Conservation (phyloP, 2,888 invertebrate species). For the Caenorhabditis doughertyi region DNA sequence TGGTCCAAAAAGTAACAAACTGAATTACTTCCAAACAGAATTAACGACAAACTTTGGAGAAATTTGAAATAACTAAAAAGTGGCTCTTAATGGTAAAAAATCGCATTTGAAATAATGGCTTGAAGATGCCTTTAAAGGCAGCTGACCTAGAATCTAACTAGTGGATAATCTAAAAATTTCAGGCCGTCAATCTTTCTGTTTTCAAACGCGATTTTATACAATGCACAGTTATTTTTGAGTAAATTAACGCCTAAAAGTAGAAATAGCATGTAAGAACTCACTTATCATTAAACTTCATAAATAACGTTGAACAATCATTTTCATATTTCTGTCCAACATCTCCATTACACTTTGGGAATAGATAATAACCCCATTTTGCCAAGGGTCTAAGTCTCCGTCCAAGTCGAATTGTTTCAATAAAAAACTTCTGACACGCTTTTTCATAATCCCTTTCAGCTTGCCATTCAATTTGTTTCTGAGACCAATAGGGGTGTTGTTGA, state of each 20-base stretch:
- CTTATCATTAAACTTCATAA: constrained; percentile 58
- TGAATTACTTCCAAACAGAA: too few species aligned
- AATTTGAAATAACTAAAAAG: too few species aligned
- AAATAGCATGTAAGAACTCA: background rate
- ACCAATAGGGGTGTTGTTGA: constrained; percentile 53
- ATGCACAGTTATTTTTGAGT: too few species aligned
- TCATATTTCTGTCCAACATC: constrained; percentile 60
- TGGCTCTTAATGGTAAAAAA: too few species aligned
- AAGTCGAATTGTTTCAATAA: constrained; percentile 63
- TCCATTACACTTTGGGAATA: constrained; percentile 71
- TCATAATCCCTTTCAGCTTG: constrained; percentile 55
- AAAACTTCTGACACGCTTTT: constrained; percentile 51
- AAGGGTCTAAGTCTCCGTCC: constrained; percentile 67
- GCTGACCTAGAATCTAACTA: too few species aligned
- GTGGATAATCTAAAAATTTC: too few species aligned
- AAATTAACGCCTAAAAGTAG: background rate
- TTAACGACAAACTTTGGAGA: too few species aligned
- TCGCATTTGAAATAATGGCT: too few species aligned
- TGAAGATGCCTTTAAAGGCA: too few species aligned
- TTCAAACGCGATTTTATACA: too few species aligned
- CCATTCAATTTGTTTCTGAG: constrained; percentile 28
- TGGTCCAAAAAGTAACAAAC: too few species aligned
- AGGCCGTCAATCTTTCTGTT: too few species aligned
- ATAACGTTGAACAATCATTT: constrained; percentile 19
- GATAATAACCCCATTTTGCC: constrained; percentile 74